Evolutionary conservation across 2,113 vertebrate species (phyloP), one percentile per base, ranked within the genome.

Genomic region (Ameiurus melas): DNA sequence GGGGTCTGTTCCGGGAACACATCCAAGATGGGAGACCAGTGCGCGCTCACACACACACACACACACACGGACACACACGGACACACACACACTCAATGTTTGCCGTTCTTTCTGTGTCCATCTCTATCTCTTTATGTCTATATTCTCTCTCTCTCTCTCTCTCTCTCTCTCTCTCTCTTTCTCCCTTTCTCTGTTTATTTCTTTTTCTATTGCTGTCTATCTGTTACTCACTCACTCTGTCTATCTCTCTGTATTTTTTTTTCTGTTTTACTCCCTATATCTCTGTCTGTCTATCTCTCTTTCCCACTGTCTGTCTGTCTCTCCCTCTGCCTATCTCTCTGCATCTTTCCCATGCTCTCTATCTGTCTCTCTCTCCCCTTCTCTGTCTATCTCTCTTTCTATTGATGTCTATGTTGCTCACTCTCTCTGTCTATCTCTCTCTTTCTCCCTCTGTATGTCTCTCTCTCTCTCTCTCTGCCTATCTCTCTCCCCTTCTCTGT

Each of bases 11-110:
- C 3, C 9, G 5, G 12, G 39, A 77, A 77, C 20, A 75, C 20
- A 27, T 5, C 30, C 5, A 19, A 33, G 16, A 36, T 33, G 10
- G 22, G 39, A 25, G 39, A 77, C 12, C 39, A 47, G 8, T 4
- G 17, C 4, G 13, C 39, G 20, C 36, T 19, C 33, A 73, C 68
- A 39, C 66, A 27, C 84, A 70, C 66, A 33, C 66, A 85, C 64
- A 71, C 83, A 70, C 36, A 83, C 81, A 43, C 58, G 68, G 36
- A 66, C 33, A 83, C 36, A 84, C 82, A 84, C 83, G 68, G 36
- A 77, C 82, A 85, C 53, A 60, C 47, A 58, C 57, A 60, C 58
- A 20, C 2, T 62, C 0, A 62, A 70, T 20, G 2, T 71, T 2
- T 36, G 5, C 17, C 17, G 36, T 17, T n/a, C 62, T 70, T 30